phyloP scores from a whole-genome alignment of 1,140 invertebrate genomes.

The Sinella curviseta region DNA sequence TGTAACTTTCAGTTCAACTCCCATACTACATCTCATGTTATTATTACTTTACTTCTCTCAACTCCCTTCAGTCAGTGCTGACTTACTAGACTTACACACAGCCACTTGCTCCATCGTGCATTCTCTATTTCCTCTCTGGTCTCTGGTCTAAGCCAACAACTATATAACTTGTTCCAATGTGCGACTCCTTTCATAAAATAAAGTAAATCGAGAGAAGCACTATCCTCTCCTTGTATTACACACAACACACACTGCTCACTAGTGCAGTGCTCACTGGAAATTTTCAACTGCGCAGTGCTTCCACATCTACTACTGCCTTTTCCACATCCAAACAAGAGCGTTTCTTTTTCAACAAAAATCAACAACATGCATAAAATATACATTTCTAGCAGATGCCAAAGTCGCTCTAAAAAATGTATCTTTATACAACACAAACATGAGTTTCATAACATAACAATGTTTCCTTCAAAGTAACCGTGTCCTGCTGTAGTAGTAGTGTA shows the following conservation, averaged over 20 bases:
- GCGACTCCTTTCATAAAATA: neutral
- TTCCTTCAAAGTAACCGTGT: too few species aligned
- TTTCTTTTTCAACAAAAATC: neutral
- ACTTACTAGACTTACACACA: neutral
- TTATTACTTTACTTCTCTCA: neutral
- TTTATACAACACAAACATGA: too few species aligned
- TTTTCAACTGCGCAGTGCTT: slow-evolving; percentile 1
- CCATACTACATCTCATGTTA: neutral
- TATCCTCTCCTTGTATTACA: neutral
- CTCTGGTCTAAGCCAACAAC: too few species aligned
- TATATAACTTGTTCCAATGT: too few species aligned
- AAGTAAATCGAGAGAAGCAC: neutral
- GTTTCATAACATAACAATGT: too few species aligned
- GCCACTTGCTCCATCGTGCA: neutral
- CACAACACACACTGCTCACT: too few species aligned
- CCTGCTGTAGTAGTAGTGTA: too few species aligned
- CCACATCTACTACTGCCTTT: neutral
- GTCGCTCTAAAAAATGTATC: too few species aligned
- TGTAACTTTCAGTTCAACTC: slow-evolving; percentile 9
- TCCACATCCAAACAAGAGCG: neutral
- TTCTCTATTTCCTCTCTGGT: neutral
- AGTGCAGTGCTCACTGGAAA: too few species aligned
- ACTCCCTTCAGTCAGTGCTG: neutral
- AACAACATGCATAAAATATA: too few species aligned
- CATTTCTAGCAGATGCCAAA: too few species aligned